phyloP scores from a whole-genome alignment of 35 echinoderm and acorn worm genomes.

The Anneissia japonica region DNA sequence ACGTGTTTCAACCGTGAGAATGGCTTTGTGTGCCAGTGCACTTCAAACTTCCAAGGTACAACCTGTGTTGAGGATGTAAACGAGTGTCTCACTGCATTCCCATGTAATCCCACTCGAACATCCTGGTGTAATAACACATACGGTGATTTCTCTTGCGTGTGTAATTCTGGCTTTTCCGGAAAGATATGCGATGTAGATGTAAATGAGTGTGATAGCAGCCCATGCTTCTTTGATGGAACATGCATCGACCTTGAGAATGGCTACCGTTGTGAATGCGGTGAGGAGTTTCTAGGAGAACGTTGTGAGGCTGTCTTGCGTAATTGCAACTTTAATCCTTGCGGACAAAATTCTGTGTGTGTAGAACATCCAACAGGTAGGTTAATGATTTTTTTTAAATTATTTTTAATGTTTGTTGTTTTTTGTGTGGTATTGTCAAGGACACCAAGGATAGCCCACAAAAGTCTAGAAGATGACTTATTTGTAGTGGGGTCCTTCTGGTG shows the following conservation, averaged over 20 bases:
- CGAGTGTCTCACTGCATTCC: constrained; percentile 49
- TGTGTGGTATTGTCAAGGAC: too few species aligned
- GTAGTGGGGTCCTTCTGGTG: too few species aligned
- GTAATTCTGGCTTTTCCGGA: constrained; percentile 78
- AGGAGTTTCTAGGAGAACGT: constrained; percentile 65
- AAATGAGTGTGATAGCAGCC: constrained; percentile 78
- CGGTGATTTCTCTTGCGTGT: constrained; percentile 71
- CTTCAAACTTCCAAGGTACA: constrained; percentile 38
- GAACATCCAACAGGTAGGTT: constrained; percentile 83
- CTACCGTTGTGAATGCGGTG: constrained; percentile 61
- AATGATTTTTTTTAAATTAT: too few species aligned
- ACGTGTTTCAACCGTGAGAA: constrained; percentile 56
- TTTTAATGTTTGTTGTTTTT: too few species aligned
- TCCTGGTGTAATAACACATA: constrained; percentile 67
- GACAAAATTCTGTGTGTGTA: constrained; percentile 78
- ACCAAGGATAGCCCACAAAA: too few species aligned
- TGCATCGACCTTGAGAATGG: constrained; percentile 64
- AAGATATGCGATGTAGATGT: constrained; percentile 59
- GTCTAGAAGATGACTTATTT: too few species aligned
- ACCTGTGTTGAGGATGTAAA: constrained; percentile 61
- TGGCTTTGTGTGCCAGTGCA: constrained; percentile 54
- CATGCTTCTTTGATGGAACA: constrained; percentile 86
- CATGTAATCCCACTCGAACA: constrained; percentile 55
- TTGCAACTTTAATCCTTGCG: constrained; percentile 95
- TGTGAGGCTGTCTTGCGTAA: constrained; percentile 86